Base-by-base conservation (phyloP, 1,140 invertebrate species). In the Idris sp. region DNA sequence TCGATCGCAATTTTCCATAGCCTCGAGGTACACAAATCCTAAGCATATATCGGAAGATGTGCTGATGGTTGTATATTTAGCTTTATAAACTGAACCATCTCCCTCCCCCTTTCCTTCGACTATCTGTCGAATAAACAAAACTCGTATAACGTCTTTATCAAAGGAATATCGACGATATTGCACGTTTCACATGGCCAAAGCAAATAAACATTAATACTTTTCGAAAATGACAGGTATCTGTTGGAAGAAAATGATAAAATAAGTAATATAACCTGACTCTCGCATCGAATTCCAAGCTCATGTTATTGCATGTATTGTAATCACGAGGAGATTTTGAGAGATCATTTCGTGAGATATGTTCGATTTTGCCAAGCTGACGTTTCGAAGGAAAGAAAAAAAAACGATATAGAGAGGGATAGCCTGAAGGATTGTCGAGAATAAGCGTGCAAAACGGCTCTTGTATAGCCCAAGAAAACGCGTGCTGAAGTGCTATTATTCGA, bases 401-500 rank as follows among this genome's bases (percentile, higher is more conserved):
- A 22, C 19, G 19, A 22, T 6, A 2, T 22, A 22, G 19, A 2
- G 19, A 67, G 30, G 61, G 54, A 65, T 59, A 74, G 53, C 69
- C 59, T 58, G 38, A 35, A 61, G 61, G 59, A 54, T 74, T 74
- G 44, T 74, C 22, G 48, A 54, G 38, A 51, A 59, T 18, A 48
- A 71, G 49, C 9, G 25, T 9, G 9, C 4, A 19, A n/a, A n/a
- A n/a, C n/a, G n/a, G n/a, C n/a, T n/a, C n/a, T n/a, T 26, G 44
- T 44, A 38, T 31, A 67, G 61, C 48, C 56, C n/a, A 25, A 56
- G 41, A 62, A 75, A 58, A 64, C 64, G 64, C 61, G 54, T 62
- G 67, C 44, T 68, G 67, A 72, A 72, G 68, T 74, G 46, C 56
- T 74, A 79, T 79, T 77, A 83, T 83, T 84, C 81, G 74, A 83